Base-by-base conservation (phyloP, 2,113 vertebrate species). In the Nothobranchius kuhntae region DNA sequence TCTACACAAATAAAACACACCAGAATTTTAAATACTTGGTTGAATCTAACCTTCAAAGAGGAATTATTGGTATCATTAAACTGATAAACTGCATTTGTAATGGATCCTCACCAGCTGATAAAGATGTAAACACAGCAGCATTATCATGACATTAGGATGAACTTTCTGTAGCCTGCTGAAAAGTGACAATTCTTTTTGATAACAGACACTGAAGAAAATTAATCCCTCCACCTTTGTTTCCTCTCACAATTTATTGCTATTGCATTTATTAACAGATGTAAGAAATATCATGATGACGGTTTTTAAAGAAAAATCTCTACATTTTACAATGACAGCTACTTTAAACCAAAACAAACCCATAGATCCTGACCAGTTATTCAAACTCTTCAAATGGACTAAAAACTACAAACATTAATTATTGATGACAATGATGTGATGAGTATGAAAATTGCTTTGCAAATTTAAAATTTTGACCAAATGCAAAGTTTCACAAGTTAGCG, bases 221-320 rank as follows among this genome's bases (percentile, higher is more conserved):
- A 26, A 13, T 26, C 47, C 24, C 52, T 7, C 36, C 21, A 53
- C 30, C 52, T 53, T 24, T 14, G 13, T 36, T 13, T 15, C 42
- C 26, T 17, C 7, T 55, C 11, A 11, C 40, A 12, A 40, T 40
- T 38, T 62, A 56, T n/a, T 47, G 1, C 46, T 46, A 68, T 71
- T 13, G 57, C n/a, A 78, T 54, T 78, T 47, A 73, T 15, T 42
- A 14, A 69, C 45, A 44, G 52, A 71, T 50, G 30, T 38, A 48
- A 60, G 66, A 68, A 86, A 85, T 79, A 77, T 61, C 40, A 61
- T 67, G 46, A 4, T 61, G 55, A 77, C 72, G 53, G 64, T 57
- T 58, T 42, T 40, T 38, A 30, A 4, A 30, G 30, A 30, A 30
- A 30, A 30, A 30, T 30, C 30, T 30, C 30, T 30, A 30, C 2